phyloP scores from a whole-genome alignment of 2,888 invertebrate genomes.

The Lacanobia wlatinum region DNA sequence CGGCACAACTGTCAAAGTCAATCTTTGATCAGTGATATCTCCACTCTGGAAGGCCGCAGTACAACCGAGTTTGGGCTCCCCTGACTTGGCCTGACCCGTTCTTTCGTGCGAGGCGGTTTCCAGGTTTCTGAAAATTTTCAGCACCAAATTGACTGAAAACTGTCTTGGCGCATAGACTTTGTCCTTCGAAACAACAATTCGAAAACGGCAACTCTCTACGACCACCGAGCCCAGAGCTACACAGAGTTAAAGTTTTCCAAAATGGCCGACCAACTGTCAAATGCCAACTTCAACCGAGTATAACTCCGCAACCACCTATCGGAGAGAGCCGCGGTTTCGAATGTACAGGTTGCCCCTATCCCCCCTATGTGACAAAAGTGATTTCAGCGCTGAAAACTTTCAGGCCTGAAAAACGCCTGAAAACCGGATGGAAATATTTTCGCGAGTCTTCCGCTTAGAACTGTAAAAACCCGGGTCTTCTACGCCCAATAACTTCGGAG shows the following conservation, averaged over 20 bases:
- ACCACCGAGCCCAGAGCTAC: no score
- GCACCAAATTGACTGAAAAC: no score
- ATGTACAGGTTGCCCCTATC: rapidly evolving
- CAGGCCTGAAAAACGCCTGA: neutral
- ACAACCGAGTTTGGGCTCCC: neutral
- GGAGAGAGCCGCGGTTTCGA: neutral
- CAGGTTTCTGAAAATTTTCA: neutral
- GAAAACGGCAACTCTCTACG: no score
- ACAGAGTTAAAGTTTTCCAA: no score
- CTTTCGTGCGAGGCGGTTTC: neutral
- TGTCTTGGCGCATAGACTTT: rapidly evolving
- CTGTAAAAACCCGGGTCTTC: neutral
- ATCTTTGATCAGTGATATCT: neutral
- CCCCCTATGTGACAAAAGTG: no score
- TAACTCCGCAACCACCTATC: neutral
- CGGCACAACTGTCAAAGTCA: neutral
- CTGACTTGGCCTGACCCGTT: neutral
- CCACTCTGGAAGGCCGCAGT: neutral
- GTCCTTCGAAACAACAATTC: no score
- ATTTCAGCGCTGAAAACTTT: neutral
- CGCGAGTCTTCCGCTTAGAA: rapidly evolving
- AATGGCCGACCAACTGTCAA: no score
- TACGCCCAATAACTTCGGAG: neutral
- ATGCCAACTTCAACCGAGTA: neutral
- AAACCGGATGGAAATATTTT: neutral